These are phyloP conservation scores for Setipinna tenuifilis DNA, from an alignment of 2,797 vertebrate genomes.

Conservation along the genomic window DNA sequence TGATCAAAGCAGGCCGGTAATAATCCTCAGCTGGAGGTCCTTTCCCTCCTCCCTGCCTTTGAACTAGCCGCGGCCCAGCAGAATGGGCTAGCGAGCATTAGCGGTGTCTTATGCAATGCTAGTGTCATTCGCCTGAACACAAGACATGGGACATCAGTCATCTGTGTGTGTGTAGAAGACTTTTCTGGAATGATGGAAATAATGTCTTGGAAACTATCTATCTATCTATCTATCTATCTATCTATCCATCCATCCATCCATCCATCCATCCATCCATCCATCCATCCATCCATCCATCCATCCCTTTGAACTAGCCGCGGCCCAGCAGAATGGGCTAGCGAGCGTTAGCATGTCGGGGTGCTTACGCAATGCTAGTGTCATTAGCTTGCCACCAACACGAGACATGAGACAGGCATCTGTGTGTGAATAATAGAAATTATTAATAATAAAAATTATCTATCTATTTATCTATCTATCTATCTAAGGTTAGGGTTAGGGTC, in stretches of 20 bases:
- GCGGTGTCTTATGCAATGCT: background rate
- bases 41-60: background rate
- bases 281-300: too few species aligned
- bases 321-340: slow-evolving; percentile 5
- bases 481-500: too few species aligned
- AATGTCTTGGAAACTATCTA: background rate
- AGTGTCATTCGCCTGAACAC: background rate
- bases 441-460: too few species aligned
- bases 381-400: background rate
- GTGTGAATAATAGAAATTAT: too few species aligned
- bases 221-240: background rate
- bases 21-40: slow-evolving; percentile 6
- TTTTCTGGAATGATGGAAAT: background rate
- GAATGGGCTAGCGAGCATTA: background rate
- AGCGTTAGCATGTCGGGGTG: background rate
- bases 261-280: too few species aligned
- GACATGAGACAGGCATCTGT: background rate
- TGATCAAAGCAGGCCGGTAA: slow-evolving; percentile 21
- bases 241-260: background rate
- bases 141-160: background rate
- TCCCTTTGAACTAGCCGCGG: background rate
- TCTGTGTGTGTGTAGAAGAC: background rate
- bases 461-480: too few species aligned
- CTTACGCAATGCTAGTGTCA: background rate
- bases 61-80: background rate